Conservation (phyloP, 1,140 invertebrate species). For the Calephelis virginiensis region DNA sequence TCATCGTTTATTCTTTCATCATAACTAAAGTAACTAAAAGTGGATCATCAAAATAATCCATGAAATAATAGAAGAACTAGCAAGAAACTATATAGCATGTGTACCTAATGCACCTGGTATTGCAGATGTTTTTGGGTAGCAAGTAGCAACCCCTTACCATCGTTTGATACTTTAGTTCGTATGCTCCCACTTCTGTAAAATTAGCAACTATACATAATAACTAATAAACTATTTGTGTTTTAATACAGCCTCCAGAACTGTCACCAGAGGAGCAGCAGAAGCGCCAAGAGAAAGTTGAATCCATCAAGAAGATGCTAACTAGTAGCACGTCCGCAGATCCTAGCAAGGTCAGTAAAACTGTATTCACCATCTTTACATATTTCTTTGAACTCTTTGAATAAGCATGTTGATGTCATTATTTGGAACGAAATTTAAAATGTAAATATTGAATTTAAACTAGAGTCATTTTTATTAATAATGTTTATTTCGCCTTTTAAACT, state of each 20-base stretch:
- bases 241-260: slow-evolving; percentile 83
- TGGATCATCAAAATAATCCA: no score
- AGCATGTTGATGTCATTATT: neutral
- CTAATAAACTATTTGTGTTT: neutral
- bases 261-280: slow-evolving; percentile 90
- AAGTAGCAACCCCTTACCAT: no score
- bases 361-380: neutral
- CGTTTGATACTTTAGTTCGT: no score
- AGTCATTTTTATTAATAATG: neutral
- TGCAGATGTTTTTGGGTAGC: no score
- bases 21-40: no score
- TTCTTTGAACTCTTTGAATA: neutral
- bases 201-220: no score
- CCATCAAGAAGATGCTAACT: slow-evolving; percentile 93
- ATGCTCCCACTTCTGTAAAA: no score
- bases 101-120: no score
- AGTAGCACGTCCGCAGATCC: slow-evolving; percentile 78
- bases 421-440: neutral
- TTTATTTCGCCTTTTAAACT: neutral
- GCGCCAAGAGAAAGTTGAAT: slow-evolving; percentile 91
- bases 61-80: no score
- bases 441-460: neutral
- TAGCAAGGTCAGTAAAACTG: slow-evolving; percentile 59
- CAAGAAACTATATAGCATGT: no score
- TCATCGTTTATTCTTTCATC: no score